Percentiles rank a stretch among this genome's conserved stretches.
phyloP scores from a whole-genome alignment of 2,797 vertebrate genomes.

The Gadopsis bispinosus region DNA sequence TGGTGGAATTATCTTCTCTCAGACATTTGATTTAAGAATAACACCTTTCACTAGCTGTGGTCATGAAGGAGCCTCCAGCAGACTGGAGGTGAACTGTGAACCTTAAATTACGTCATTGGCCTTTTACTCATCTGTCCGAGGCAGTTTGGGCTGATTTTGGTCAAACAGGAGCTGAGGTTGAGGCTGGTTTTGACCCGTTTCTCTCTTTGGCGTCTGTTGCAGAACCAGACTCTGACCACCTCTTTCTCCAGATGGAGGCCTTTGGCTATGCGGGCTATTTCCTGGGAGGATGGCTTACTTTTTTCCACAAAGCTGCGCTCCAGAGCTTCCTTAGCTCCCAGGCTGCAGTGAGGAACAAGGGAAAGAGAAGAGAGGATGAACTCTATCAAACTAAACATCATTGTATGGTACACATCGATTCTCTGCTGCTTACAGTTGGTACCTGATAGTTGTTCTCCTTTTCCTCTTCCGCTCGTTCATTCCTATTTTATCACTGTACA shows the following conservation, averaged over 20 bases:
- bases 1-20: background rate
- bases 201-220: constrained; percentile 96
- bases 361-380: constrained; percentile 6
- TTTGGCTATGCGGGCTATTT: constrained; percentile 96
- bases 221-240: constrained; percentile 99
- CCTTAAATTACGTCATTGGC: constrained; percentile 37
- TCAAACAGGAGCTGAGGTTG: constrained; percentile 90
- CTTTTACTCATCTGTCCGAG: constrained; percentile 81
- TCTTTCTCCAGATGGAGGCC: constrained; percentile 97
- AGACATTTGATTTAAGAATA: constrained; percentile 2
- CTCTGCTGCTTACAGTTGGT: constrained; percentile 29
- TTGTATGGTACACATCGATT: background rate
- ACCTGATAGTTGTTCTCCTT: constrained; percentile 98
- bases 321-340: constrained; percentile 95
- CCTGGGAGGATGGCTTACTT: constrained; percentile 96
- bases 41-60: background rate
- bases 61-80: background rate
- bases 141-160: constrained; percentile 87
- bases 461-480: constrained; percentile 97
- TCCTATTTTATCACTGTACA: constrained; percentile 97
- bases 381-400: background rate
- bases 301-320: constrained; percentile 96
- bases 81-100: background rate
- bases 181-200: constrained; percentile 98
- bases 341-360: constrained; percentile 78